Base-by-base conservation (phyloP, 2,888 invertebrate genomes). In the Halictus ligatus region DNA sequence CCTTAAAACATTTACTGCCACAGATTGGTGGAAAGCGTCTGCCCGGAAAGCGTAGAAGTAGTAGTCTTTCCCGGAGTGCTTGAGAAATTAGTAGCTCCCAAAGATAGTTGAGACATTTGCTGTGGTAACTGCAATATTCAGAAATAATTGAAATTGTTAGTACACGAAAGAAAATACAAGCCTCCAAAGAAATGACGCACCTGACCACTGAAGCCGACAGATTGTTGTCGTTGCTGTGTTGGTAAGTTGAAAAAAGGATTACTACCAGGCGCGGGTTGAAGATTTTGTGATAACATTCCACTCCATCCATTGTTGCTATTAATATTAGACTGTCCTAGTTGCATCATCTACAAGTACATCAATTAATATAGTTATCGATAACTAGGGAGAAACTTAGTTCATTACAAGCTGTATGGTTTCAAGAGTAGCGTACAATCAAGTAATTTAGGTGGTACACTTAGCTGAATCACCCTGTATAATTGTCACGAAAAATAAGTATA, bases 61-160 rank as follows among this genome's bases (percentile, higher is more conserved):
- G 92, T 75, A 60, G 93, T 87, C 81, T 94, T 93, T 86, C 92
- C 92, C 35, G 93, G 48, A n/a, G 92, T 48, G 40, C 90, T 74
- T 25, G 93, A 83, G 73, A 95, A 95, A 69, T 86, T 89, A 84
- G 94, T 89, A 78, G 93, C 93, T 69, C 93, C 91, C 83, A 96
- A 91, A 77, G 95, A 95, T 92, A 96, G 94, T 92, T 96, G 96
- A 29, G 95, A 94, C 94, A 96, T 96, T 92, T 96, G 96, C 91
- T 96, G 96, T 69, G 95, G 95, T 86, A 96, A 89, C 95, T 95
- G 87, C 48, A 92, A 92, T 15, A 67, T 60, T 54, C 21, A 54
- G 7, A 5, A 78, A 43, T 35, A 60, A n/a, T 50, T 13, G 2
- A 10, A 46, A 67, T 77, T 72, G 43, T 81, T 64, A 35, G 12